A percentile compares a stretch with the other conserved stretches of the same genome.
phyloP scores from a whole-genome alignment of 2,797 vertebrate genomes.

The Oreonectes daqikongensis region DNA sequence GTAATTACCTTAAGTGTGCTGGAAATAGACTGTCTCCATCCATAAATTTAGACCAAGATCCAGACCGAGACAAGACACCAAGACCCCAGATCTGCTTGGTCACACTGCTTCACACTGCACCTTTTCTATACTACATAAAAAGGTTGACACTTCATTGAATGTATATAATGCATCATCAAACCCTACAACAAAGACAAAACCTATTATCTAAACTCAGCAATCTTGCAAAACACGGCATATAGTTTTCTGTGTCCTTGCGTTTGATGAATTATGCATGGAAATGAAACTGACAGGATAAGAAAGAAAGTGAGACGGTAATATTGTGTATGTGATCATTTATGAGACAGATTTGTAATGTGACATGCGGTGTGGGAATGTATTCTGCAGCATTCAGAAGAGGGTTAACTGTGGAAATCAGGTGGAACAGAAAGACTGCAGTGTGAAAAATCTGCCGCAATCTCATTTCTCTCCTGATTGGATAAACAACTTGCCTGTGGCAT shows the following conservation, averaged over 20 bases:
- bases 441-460: slow-evolving; percentile 53
- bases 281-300: slow-evolving; percentile 27
- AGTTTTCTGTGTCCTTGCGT: slow-evolving; percentile 4
- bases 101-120: neutral
- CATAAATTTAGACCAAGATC: neutral
- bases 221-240: neutral
- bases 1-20: neutral
- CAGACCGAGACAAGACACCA: too few species aligned
- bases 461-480: slow-evolving; percentile 49
- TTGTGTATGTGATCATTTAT: slow-evolving; percentile 45
- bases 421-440: slow-evolving; percentile 54
- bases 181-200: neutral
- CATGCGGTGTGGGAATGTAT: slow-evolving; percentile 36
- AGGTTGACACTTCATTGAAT: neutral
- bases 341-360: slow-evolving; percentile 32
- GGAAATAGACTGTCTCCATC: neutral
- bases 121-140: neutral
- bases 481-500: slow-evolving; percentile 41
- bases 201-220: slow-evolving; percentile 5
- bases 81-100: neutral
- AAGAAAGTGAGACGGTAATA: slow-evolving; percentile 15
- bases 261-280: neutral
- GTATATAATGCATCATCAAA: too few species aligned
- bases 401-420: slow-evolving; percentile 55
- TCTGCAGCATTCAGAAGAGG: slow-evolving; percentile 40